A percentile compares a stretch with the other conserved stretches of the same genome.
Evolutionary conservation across 1,140 invertebrate genomes (phyloP).

Genomic region (Drosophila athabasca): DNA sequence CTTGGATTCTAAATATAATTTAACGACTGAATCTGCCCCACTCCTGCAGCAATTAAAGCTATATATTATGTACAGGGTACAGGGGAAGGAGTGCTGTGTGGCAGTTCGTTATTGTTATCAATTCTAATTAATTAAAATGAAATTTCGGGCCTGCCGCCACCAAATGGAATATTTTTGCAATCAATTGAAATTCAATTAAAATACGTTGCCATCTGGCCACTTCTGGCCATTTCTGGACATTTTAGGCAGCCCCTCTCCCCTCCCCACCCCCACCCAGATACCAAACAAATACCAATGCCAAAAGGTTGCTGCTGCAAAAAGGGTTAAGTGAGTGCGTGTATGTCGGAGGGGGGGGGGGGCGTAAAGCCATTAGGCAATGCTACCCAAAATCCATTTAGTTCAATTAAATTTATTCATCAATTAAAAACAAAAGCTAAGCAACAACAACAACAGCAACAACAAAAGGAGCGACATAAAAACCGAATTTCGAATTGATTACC

Average conservation of each 20-base stretch:
- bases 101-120: slow-evolving; percentile 71
- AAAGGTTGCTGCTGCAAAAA: slow-evolving; percentile 37
- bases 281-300: slow-evolving; percentile 31
- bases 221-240: slow-evolving; percentile 13
- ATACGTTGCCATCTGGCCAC: slow-evolving; percentile 57
- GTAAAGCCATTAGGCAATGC: slow-evolving; percentile 56
- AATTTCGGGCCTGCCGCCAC: slow-evolving; percentile 53
- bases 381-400: slow-evolving; percentile 73
- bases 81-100: slow-evolving; percentile 7
- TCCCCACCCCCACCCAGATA: background rate
- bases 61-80: slow-evolving; percentile 41
- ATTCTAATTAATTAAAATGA: slow-evolving; percentile 79
- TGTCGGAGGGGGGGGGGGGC: background rate
- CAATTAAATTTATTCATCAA: slow-evolving; percentile 81
- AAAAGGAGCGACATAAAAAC: slow-evolving; percentile 31
- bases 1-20: slow-evolving; percentile 18
- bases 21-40: slow-evolving; percentile 3
- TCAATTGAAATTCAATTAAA: slow-evolving; percentile 83
- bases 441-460: slow-evolving; percentile 35
- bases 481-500: slow-evolving; percentile 70
- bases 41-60: slow-evolving; percentile 47
- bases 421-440: slow-evolving; percentile 73
- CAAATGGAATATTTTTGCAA: slow-evolving; percentile 75
- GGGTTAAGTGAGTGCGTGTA: slow-evolving; percentile 34
- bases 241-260: too few species aligned